phyloP scores from a whole-genome alignment of 2,797 vertebrate genomes.

The Pogoniulus pusillus region DNA sequence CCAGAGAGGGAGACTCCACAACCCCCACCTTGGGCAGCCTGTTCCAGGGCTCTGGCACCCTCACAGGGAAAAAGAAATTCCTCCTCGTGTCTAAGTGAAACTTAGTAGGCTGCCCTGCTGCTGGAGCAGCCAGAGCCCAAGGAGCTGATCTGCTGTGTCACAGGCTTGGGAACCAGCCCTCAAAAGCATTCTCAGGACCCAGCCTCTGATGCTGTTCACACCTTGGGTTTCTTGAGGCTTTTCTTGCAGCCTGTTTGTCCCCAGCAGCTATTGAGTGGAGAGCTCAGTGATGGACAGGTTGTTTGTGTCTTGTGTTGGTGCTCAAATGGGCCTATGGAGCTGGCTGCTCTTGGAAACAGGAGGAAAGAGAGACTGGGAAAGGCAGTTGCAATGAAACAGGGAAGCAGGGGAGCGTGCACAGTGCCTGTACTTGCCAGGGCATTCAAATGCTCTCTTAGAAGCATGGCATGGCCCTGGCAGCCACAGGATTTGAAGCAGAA shows the following conservation, averaged over 20 bases:
- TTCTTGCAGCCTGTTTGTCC: not conserved
- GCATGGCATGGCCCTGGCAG: not conserved
- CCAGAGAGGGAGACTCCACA: too few relatives aligned
- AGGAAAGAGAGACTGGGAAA: not conserved
- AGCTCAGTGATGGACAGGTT: not conserved
- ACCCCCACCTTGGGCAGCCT: too few relatives aligned
- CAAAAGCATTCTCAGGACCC: not conserved
- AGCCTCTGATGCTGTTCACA: not conserved
- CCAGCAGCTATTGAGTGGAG: not conserved
- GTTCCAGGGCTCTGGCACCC: too few relatives aligned
- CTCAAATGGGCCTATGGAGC: not conserved
- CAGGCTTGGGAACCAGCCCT: not conserved
- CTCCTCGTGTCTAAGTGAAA: too few relatives aligned
- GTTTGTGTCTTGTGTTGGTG: not conserved
- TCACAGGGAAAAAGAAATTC: too few relatives aligned
- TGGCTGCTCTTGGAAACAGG: not conserved
- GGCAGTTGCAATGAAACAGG: not conserved
- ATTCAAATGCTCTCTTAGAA: not conserved
- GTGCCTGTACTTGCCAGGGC: not conserved
- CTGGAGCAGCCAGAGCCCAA: not conserved
- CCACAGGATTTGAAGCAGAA: slow-evolving; percentile 17
- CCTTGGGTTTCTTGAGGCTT: not conserved
- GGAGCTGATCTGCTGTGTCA: not conserved
- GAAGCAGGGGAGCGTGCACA: not conserved
- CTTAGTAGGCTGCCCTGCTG: not conserved